Evolutionary conservation across 2,888 invertebrate species (phyloP).

Genomic region (Papilio gigon): DNA sequence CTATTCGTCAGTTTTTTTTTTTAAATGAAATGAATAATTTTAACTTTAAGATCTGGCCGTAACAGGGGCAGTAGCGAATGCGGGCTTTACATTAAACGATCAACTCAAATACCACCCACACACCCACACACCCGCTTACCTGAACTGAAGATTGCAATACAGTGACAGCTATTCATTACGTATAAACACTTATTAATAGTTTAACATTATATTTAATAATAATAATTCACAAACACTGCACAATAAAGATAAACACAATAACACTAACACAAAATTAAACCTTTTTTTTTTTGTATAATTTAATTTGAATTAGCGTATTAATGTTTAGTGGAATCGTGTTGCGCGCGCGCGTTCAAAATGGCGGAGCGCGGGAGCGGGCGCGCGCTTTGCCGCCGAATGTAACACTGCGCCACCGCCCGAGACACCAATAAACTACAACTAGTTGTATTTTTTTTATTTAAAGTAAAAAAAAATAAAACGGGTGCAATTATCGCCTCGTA

Average conservation of each 20-base stretch:
- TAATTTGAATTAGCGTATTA: constrained; percentile 30
- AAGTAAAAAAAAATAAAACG: constrained; percentile 72
- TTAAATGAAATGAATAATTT: no score
- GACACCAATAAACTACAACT: constrained; percentile 65
- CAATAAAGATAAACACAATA: constrained; percentile 22
- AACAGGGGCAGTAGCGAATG: constrained; percentile 18
- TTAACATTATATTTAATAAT: constrained; percentile 31
- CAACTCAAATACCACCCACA: constrained; percentile 19
- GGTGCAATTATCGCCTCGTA: constrained; percentile 64
- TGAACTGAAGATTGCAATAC: constrained; percentile 14
- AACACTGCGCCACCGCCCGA: constrained; percentile 72
- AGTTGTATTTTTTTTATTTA: constrained; percentile 62
- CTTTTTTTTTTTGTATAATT: constrained; percentile 28
- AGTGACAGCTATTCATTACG: constrained; percentile 25
- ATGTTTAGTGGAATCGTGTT: constrained; percentile 27
- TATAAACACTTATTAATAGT: constrained; percentile 31
- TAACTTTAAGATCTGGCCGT: background rate
- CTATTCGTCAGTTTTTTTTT: no score
- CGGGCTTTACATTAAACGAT: constrained; percentile 4
- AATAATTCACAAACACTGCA: constrained; percentile 32
- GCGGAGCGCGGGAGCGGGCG: constrained; percentile 63
- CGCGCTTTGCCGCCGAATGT: constrained; percentile 71
- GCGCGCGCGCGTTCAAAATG: constrained; percentile 42
- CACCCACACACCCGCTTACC: constrained; percentile 32
- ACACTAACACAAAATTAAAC: constrained; percentile 36